These are phyloP conservation scores for Cygnus buccinator DNA, from an alignment of 2,113 vertebrate species.

Conservation along the genomic window DNA sequence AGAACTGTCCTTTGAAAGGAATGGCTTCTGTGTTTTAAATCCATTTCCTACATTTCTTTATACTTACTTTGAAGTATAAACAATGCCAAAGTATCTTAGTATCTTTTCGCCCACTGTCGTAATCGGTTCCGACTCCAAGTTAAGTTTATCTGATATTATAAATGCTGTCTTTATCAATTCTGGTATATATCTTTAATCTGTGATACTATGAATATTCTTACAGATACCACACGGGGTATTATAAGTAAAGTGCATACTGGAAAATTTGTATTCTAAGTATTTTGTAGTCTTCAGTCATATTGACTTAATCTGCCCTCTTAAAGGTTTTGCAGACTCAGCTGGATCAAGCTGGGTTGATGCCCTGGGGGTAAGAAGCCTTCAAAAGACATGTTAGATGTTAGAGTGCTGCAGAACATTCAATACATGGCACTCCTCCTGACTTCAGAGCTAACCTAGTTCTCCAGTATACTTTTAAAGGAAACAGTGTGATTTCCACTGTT, in stretches of 20 bases:
- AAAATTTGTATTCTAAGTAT: background rate
- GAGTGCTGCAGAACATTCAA: background rate
- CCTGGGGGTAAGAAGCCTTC: background rate
- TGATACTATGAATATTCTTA: background rate
- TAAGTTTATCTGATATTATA: background rate
- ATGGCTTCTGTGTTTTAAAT: background rate
- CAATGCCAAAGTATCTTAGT: background rate
- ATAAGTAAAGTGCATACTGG: background rate
- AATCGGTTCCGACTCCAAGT: background rate
- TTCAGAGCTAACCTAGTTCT: background rate
- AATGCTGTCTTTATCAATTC: background rate
- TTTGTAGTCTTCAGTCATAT: background rate
- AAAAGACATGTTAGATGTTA: background rate
- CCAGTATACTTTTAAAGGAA: background rate
- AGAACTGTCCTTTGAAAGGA: background rate
- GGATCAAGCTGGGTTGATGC: background rate
- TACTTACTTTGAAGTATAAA: background rate
- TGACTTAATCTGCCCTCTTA: background rate
- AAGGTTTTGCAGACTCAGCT: background rate
- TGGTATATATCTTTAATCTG: background rate
- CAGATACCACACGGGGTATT: rapidly evolving
- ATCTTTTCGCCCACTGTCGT: background rate
- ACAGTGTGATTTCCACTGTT: background rate
- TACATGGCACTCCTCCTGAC: background rate
- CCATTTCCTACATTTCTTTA: background rate